Conservation (phyloP, 2,797 vertebrate genomes). For the Mionectes olivaceus region DNA sequence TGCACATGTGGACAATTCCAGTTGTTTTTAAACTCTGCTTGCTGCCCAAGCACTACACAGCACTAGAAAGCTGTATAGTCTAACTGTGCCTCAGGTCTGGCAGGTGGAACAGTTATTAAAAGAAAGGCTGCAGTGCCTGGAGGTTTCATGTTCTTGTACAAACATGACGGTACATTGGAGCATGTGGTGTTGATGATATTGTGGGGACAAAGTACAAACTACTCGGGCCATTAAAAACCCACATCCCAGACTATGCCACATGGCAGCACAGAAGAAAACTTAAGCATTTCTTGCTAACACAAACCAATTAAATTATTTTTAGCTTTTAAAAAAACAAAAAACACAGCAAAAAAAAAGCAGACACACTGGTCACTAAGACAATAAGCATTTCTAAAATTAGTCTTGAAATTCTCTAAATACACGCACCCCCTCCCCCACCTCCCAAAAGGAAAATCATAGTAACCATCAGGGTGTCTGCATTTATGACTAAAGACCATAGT, state of each 20-base stretch:
- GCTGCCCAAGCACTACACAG: not conserved
- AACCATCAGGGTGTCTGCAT: slow-evolving; percentile 64
- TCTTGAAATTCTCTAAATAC: slow-evolving; percentile 72
- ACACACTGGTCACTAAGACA: slow-evolving; percentile 69
- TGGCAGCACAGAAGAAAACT: slow-evolving; percentile 59
- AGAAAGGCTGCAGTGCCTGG: slow-evolving; percentile 30
- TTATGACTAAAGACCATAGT: slow-evolving; percentile 64
- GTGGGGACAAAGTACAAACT: slow-evolving; percentile 63
- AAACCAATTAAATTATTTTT: slow-evolving; percentile 68
- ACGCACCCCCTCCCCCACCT: not conserved
- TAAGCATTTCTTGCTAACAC: slow-evolving; percentile 60
- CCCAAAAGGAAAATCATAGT: slow-evolving; percentile 62
- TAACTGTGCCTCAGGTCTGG: not conserved
- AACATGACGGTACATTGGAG: slow-evolving; percentile 53
- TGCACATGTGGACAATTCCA: not conserved
- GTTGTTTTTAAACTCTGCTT: not conserved
- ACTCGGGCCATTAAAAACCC: slow-evolving; percentile 57
- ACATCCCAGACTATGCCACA: slow-evolving; percentile 69
- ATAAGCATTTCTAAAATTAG: slow-evolving; percentile 78
- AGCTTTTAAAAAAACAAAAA: slow-evolving; percentile 57
- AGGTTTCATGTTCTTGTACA: slow-evolving; percentile 58
- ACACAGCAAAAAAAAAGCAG: slow-evolving; percentile 41
- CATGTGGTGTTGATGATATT: slow-evolving; percentile 54
- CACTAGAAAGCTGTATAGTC: slow-evolving; percentile 17
- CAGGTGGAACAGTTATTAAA: slow-evolving; percentile 69